These are phyloP conservation scores for Machimus atricapillus DNA, from an alignment of 2,888 invertebrate genomes.

Conservation along the genomic window DNA sequence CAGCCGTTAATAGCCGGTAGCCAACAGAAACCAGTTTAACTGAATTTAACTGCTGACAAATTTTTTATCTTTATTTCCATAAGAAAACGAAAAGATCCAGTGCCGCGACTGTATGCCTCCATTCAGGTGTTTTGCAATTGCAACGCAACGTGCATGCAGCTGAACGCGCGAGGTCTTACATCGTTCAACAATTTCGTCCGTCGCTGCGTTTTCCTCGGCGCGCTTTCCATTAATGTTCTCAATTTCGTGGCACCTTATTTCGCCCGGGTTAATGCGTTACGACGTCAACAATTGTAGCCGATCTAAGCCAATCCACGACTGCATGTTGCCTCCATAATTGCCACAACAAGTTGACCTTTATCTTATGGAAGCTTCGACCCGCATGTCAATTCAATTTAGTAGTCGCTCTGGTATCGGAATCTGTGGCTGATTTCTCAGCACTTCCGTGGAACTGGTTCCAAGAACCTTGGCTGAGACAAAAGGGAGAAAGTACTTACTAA, in stretches of 20 bases:
- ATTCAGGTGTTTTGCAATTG: conserved; percentile 2
- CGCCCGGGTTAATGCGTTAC: neutral
- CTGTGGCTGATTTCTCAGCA: neutral
- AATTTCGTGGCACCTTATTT: neutral
- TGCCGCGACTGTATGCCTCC: neutral
- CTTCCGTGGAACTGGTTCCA: neutral
- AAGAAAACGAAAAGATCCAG: neutral
- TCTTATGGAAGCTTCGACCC: neutral
- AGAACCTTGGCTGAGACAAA: neutral
- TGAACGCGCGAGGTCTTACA: neutral
- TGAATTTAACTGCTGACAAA: neutral
- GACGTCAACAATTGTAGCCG: neutral
- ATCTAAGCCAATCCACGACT: neutral
- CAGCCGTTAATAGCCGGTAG: conserved; percentile 16
- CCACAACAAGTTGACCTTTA: conserved; percentile 13
- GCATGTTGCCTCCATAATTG: conserved; percentile 2
- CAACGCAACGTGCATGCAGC: neutral
- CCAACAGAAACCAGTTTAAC: conserved; percentile 21
- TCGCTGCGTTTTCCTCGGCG: neutral
- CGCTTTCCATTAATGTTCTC: neutral
- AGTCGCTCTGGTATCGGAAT: neutral
- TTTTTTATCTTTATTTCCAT: conserved; percentile 2
- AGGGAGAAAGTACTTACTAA: neutral
- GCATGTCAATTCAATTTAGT: neutral
- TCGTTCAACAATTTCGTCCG: neutral